Conservation (phyloP, 2,888 invertebrate genomes). For the Choristoneura rosaceana region DNA sequence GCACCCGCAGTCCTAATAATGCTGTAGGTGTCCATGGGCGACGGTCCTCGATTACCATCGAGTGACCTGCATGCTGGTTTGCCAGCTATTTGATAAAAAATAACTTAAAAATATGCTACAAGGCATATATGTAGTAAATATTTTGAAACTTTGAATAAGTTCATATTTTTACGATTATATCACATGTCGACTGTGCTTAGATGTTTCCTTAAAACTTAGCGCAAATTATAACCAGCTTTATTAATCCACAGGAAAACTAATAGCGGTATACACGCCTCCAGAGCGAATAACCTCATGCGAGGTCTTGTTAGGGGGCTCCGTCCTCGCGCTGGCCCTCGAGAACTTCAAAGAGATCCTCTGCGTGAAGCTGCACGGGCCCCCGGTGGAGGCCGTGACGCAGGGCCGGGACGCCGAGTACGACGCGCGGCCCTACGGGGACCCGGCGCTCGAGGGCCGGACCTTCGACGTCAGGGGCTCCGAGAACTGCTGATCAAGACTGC, state of each 20-base stretch:
- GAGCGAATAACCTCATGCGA: constrained; percentile 91
- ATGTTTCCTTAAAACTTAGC: too few relatives aligned
- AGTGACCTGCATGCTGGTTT: too few relatives aligned
- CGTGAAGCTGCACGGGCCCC: constrained; percentile 83
- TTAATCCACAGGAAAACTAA: constrained; percentile 87
- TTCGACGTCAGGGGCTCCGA: constrained; percentile 85
- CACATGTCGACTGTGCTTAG: too few relatives aligned
- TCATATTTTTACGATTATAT: too few relatives aligned
- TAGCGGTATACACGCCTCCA: constrained; percentile 92
- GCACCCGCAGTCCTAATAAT: too few relatives aligned
- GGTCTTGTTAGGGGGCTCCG: constrained; percentile 89
- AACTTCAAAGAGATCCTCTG: constrained; percentile 88
- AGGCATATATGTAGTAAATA: too few relatives aligned
- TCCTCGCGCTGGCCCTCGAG: constrained; percentile 89
- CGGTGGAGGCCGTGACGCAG: constrained; percentile 65
- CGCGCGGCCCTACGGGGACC: constrained; percentile 78
- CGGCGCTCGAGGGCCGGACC: constrained; percentile 62
- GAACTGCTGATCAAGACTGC: constrained; percentile 65
- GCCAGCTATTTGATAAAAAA: too few relatives aligned
- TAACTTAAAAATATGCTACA: too few relatives aligned
- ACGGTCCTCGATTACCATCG: too few relatives aligned
- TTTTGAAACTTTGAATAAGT: too few relatives aligned
- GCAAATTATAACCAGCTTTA: too few relatives aligned
- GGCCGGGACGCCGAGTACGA: constrained; percentile 82
- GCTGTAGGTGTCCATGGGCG: too few relatives aligned